Evolutionary conservation across 2,797 vertebrate species (phyloP).

Genomic region (Lagocephalus sceleratus): DNA sequence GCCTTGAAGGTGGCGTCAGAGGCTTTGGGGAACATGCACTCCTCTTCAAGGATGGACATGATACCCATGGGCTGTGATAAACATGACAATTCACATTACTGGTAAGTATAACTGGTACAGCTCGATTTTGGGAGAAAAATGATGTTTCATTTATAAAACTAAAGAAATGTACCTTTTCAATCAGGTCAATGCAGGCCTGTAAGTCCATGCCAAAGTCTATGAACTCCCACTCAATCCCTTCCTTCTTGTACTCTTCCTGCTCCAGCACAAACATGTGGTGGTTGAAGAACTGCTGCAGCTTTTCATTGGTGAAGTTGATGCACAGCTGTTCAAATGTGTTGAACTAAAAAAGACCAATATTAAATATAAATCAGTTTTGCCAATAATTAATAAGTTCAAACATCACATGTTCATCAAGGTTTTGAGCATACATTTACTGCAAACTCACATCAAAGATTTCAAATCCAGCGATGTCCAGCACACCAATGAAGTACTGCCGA

Average conservation of each 20-base stretch:
- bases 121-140: too few species aligned
- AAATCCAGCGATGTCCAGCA: conserved; percentile 87
- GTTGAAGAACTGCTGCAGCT: conserved; percentile 84
- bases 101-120: too few species aligned
- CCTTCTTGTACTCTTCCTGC: conserved; percentile 82
- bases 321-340: conserved; percentile 92
- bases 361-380: background rate
- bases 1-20: conserved; percentile 82
- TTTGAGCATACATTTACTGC: too few species aligned
- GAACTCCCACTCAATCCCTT: conserved; percentile 78
- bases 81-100: background rate
- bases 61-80: conserved; percentile 81
- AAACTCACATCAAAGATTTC: conserved; percentile 85
- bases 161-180: conserved; percentile 71
- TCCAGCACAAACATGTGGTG: conserved; percentile 85
- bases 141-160: too few species aligned
- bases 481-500: conserved; percentile 87
- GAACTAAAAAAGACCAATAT: conserved; percentile 60
- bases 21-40: conserved; percentile 34
- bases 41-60: conserved; percentile 83
- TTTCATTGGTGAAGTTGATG: conserved; percentile 90
- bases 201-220: conserved; percentile 81
- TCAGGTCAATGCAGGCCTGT: conserved; percentile 78
- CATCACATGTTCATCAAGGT: too few species aligned
- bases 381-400: too few species aligned